Percentiles rank a stretch among this genome's conserved stretches.
These are phyloP conservation scores for Myiozetetes cayanensis DNA, from an alignment of 2,113 vertebrate species.

Conservation along the genomic window DNA sequence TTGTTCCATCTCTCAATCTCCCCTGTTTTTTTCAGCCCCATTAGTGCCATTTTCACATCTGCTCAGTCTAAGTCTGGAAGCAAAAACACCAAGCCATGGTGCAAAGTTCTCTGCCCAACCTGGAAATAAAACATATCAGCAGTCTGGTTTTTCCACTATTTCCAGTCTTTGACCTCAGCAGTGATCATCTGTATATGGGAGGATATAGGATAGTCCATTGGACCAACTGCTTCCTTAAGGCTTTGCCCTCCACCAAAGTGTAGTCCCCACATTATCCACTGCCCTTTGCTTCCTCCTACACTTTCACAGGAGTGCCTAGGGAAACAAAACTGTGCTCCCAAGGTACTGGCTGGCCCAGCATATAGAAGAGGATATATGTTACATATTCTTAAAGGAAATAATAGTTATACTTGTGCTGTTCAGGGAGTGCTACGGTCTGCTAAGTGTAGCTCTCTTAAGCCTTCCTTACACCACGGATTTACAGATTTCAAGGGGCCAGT, in stretches of 20 bases:
- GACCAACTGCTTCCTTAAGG: fast-evolving
- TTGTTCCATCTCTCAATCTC: neutral
- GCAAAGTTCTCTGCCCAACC: neutral
- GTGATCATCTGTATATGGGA: neutral
- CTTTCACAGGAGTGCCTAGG: neutral
- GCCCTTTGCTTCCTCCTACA: neutral
- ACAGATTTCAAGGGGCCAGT: neutral
- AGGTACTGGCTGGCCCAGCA: neutral
- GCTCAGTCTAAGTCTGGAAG: neutral
- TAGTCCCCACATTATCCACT: neutral
- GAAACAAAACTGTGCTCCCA: neutral
- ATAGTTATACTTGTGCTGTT: neutral
- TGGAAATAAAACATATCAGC: neutral
- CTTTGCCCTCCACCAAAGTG: fast-evolving
- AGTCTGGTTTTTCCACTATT: neutral
- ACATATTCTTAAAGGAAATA: neutral
- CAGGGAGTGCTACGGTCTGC: neutral
- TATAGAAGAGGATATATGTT: neutral
- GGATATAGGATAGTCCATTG: fast-evolving
- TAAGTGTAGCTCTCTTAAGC: neutral
- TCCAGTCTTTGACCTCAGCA: fast-evolving
- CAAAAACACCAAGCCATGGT: fast-evolving
- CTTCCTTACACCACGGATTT: neutral
- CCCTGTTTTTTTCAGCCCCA: fast-evolving
- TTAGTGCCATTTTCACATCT: neutral